Evolutionary conservation across 2,113 vertebrate genomes (phyloP).

Genomic region (Seriola rivoliana): DNA sequence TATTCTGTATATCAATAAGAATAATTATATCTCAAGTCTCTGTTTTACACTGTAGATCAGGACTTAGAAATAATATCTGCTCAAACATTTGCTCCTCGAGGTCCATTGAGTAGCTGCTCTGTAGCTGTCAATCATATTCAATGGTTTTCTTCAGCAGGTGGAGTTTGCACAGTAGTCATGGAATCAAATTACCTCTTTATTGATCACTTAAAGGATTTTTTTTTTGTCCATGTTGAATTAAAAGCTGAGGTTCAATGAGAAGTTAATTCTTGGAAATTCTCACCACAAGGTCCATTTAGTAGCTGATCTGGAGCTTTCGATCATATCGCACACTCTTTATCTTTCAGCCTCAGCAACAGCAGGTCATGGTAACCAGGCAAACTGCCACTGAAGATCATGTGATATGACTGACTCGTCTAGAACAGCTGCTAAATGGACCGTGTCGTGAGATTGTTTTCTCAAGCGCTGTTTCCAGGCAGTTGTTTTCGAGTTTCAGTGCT

Average conservation of each 20-base stretch:
- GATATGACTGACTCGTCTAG: neutral
- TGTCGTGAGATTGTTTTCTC: slow-evolving; percentile 15
- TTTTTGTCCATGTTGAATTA: neutral
- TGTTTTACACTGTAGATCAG: too few species aligned
- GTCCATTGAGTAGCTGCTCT: neutral
- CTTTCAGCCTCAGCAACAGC: neutral
- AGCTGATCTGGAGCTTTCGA: too few species aligned
- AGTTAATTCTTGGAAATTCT: too few species aligned
- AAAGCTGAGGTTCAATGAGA: too few species aligned
- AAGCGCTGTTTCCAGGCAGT: slow-evolving; percentile 4
- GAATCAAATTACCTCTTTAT: neutral
- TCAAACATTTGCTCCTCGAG: neutral
- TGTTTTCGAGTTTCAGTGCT: neutral
- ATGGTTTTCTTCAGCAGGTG: too few species aligned
- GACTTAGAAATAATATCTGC: neutral
- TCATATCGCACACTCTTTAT: neutral
- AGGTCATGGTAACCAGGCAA: neutral
- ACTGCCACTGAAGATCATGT: neutral
- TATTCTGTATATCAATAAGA: too few species aligned
- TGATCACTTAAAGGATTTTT: neutral
- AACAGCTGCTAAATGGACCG: slow-evolving; percentile 2
- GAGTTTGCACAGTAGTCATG: neutral
- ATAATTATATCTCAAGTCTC: too few species aligned
- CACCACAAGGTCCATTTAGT: too few species aligned
- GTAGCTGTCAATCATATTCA: neutral